phyloP scores from a whole-genome alignment of 1,140 invertebrate genomes.

The Melanaphis sacchari region DNA sequence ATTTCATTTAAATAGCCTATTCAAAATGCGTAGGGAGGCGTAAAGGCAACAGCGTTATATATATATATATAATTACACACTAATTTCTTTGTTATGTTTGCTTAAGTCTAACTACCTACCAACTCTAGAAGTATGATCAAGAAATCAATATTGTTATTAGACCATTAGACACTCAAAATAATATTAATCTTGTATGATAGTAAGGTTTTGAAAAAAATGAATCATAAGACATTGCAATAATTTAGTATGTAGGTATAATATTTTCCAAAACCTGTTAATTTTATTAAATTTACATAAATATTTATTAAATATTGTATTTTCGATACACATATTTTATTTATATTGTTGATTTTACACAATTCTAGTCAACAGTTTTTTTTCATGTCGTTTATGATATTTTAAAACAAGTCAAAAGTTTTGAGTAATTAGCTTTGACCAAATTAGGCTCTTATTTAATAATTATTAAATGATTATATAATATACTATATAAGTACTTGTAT shows the following conservation, averaged over 20 bases:
- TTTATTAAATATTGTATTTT: neutral
- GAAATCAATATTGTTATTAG: neutral
- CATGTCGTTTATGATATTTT: neutral
- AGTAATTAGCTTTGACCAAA: too few relatives aligned
- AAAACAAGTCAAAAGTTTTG: too few relatives aligned
- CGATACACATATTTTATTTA: neutral
- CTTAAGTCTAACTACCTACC: neutral
- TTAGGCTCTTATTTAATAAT: too few relatives aligned
- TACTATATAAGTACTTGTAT: too few relatives aligned
- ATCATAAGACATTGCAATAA: neutral
- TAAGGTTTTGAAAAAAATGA: neutral
- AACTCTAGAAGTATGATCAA: neutral
- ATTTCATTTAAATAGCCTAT: neutral
- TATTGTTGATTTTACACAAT: neutral
- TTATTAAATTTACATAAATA: neutral
- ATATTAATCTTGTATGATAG: neutral
- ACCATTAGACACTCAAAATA: neutral
- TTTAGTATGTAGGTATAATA: neutral
- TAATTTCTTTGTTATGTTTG: neutral
- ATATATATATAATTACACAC: neutral
- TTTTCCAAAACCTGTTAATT: neutral
- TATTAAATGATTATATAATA: too few relatives aligned
- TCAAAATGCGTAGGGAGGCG: too few relatives aligned
- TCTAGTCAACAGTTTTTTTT: neutral
- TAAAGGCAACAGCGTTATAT: neutral